Evolutionary conservation across 2,113 vertebrate genomes (phyloP).

Genomic region (Thymallus thymallus): DNA sequence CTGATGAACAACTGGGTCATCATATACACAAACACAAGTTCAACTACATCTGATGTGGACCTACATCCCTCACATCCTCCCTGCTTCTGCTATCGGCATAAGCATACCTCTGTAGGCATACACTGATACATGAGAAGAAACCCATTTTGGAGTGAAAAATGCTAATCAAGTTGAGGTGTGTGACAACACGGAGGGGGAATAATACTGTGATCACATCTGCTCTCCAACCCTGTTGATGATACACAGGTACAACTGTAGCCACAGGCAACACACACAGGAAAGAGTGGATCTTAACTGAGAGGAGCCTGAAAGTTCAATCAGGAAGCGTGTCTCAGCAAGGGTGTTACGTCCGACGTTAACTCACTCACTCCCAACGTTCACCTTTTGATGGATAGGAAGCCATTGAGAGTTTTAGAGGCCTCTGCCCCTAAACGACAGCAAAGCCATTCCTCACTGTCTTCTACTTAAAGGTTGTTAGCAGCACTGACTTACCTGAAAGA

Average conservation of each 20-base stretch:
- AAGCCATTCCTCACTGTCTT: not conserved
- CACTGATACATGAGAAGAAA: not conserved
- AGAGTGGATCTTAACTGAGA: not conserved
- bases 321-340: not conserved
- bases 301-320: not conserved
- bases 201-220: too few relatives aligned
- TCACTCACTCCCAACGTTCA: not conserved
- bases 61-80: too few relatives aligned
- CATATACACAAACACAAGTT: too few relatives aligned
- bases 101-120: not conserved
- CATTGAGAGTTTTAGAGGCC: too few relatives aligned
- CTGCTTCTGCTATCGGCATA: too few relatives aligned
- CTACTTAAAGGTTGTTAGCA: not conserved
- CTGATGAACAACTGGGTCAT: too few relatives aligned
- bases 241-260: not conserved
- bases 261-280: too few relatives aligned
- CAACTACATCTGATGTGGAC: too few relatives aligned
- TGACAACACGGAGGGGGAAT: too few relatives aligned
- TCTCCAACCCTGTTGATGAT: not conserved
- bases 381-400: not conserved
- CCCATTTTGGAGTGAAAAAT: too few relatives aligned
- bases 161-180: too few relatives aligned
- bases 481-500: conserved; percentile 34
- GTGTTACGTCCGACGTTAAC: not conserved
- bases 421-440: too few relatives aligned